A percentile compares a stretch with the other conserved stretches of the same genome.
Conservation (phyloP, 2,113 vertebrate species). For the Eulacestoma nigropectus region DNA sequence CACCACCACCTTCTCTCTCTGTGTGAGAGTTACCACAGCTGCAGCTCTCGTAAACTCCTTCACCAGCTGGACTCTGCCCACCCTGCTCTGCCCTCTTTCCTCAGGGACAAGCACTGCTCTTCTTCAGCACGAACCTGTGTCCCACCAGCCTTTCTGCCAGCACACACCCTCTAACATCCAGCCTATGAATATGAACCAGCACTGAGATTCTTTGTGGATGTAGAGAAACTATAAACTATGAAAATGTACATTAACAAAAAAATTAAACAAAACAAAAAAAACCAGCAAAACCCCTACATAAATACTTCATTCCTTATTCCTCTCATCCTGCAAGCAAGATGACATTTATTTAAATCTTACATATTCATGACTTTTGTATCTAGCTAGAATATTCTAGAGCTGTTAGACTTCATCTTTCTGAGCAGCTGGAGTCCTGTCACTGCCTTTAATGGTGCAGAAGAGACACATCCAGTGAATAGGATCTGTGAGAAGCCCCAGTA, state of each 20-base stretch:
- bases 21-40: too few relatives aligned
- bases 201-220: neutral
- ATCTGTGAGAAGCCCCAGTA: neutral
- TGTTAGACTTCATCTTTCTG: neutral
- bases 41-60: neutral
- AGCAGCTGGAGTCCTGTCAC: neutral
- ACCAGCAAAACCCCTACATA: fast-evolving
- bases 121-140: neutral
- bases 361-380: neutral
- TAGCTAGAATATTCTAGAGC: neutral
- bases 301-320: neutral
- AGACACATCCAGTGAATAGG: neutral
- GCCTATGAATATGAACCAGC: neutral
- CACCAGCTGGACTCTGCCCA: neutral
- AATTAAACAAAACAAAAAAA: neutral
- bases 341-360: neutral
- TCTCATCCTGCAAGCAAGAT: neutral
- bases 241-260: neutral
- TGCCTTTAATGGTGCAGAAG: neutral
- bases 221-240: neutral
- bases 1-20: neutral
- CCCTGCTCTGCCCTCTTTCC: neutral
- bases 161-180: fast-evolving
- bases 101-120: fast-evolving
- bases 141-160: neutral